Percentiles rank a stretch among this genome's conserved stretches.
Conservation (phyloP, 2,888 invertebrate genomes). For the Branchipolynoe longqiensis region DNA sequence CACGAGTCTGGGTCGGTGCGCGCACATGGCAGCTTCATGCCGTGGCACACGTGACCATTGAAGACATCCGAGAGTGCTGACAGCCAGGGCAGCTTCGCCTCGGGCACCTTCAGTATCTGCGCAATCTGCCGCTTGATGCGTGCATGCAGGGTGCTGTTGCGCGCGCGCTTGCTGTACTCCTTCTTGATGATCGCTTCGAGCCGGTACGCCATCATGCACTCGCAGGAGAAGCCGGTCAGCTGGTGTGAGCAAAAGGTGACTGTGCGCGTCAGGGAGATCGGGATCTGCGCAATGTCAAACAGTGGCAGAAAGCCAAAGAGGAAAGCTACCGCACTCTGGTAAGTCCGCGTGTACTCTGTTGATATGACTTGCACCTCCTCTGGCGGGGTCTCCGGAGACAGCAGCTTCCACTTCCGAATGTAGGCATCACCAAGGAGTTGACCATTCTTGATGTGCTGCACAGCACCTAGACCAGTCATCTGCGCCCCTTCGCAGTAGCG, state of each 20-base stretch:
- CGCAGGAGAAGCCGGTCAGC: slow-evolving; percentile 42
- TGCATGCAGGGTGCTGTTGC: slow-evolving; percentile 24
- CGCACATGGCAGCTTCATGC: slow-evolving; percentile 44
- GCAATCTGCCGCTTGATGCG: slow-evolving; percentile 26
- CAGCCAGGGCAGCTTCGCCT: slow-evolving; percentile 47
- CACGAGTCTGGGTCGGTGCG: slow-evolving; percentile 16
- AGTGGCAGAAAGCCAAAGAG: slow-evolving; percentile 87
- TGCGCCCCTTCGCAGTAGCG: slow-evolving; percentile 89
- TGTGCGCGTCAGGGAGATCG: slow-evolving; percentile 15
- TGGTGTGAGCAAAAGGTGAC: slow-evolving; percentile 47
- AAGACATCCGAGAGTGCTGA: slow-evolving; percentile 50
- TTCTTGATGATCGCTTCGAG: slow-evolving; percentile 19
- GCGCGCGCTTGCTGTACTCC: slow-evolving; percentile 46
- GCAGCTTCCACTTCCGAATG: slow-evolving; percentile 73
- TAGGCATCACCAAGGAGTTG: slow-evolving; percentile 84
- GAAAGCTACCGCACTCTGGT: slow-evolving; percentile 93
- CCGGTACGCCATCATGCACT: slow-evolving; percentile 22
- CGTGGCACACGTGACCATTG: slow-evolving; percentile 48
- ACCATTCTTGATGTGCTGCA: slow-evolving; percentile 92
- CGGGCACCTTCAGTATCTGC: slow-evolving; percentile 18
- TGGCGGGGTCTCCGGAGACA: slow-evolving; percentile 70
- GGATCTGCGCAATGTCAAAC: slow-evolving; percentile 82
- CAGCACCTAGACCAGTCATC: slow-evolving; percentile 89
- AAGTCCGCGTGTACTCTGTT: slow-evolving; percentile 93
- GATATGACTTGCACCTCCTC: slow-evolving; percentile 86